phyloP scores from a whole-genome alignment of 1,140 invertebrate species.

The Brachionus angularis region DNA sequence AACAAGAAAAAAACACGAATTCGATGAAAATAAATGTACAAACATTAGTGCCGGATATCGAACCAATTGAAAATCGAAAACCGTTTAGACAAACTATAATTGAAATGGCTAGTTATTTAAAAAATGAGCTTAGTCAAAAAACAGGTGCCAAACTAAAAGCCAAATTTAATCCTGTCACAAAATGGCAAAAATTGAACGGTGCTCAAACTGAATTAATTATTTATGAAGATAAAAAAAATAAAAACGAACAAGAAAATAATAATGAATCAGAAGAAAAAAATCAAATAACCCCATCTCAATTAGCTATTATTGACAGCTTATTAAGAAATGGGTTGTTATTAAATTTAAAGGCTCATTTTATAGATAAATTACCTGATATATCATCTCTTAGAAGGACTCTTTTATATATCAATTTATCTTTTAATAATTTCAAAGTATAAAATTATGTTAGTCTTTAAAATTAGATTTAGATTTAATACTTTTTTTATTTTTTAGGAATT shows the following conservation, averaged over 20 bases:
- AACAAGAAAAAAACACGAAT: neutral
- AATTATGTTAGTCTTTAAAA: constrained; percentile 2
- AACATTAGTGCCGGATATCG: constrained; percentile 41
- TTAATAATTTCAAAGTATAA: constrained; percentile 56
- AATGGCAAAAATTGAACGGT: constrained; percentile 27
- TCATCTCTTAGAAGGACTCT: constrained; percentile 50
- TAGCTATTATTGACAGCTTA: constrained; percentile 34
- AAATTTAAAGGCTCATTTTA: constrained; percentile 53
- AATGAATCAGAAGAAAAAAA: neutral
- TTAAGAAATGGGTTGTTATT: constrained; percentile 12
- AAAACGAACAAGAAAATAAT: neutral
- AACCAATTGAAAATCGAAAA: constrained; percentile 35
- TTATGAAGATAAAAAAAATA: neutral
- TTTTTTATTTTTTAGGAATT: constrained; percentile 48
- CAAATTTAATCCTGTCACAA: constrained; percentile 1
- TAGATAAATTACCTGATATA: constrained; percentile 53
- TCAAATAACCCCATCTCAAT: neutral
- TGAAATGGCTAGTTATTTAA: constrained; percentile 43
- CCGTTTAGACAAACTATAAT: constrained; percentile 30
- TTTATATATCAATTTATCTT: constrained; percentile 54
- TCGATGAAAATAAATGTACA: constrained; percentile 6
- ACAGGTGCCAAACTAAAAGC: constrained; percentile 24
- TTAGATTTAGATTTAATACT: neutral
- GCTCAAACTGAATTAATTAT: constrained; percentile 38
- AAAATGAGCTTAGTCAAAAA: constrained; percentile 6